Evolutionary conservation across 2,888 invertebrate genomes (phyloP), one percentile per base, ranked within the genome.

Genomic region (Lithophane ornitopus): DNA sequence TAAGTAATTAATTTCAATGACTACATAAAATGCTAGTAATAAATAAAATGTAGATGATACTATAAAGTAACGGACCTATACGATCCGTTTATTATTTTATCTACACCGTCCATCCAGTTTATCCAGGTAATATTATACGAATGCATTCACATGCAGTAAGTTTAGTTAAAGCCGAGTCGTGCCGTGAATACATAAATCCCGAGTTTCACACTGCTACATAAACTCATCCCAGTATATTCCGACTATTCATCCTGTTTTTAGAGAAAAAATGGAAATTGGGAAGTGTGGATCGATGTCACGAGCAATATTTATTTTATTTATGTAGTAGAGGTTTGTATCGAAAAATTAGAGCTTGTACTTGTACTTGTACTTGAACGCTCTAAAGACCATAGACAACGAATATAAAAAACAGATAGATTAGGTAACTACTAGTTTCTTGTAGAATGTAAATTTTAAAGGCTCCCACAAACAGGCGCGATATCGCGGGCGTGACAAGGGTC

Each of bases 91-190:
- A 59, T n/a, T 58, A 73, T 66, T 58, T 58, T 62, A 80, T 70
- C 46, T 26, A 41, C 28, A 28, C 11, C 49, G 44, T 69, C 56
- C 70, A 66, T 71, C 14, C 34, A 41, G 54, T 63, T 34, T 58
- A 71, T 71, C 26, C 19, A 26, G 62, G 56, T 76, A 70, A 70
- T 68, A 75, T 73, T 73, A 73, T 70, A 66, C 56, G 68, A 78
- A 78, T 73, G 74, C 76, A 82, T 79, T 82, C 72, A 73, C 61
- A 62, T 72, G 44, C 69, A 63, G 63, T 76, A 81, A 81, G 78
- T 86, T 86, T 80, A 76, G 63, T 73, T 69, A 68, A 71, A 71
- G 52, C 77, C 62, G 26, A n/a, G 26, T 56, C 72, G 81, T 80
- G 73, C 63, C 19, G 14, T 65, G 81, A 82, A 80, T 80, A 72